Conservation (phyloP, 2,888 invertebrate species). For the Drosophila hamatofila region DNA sequence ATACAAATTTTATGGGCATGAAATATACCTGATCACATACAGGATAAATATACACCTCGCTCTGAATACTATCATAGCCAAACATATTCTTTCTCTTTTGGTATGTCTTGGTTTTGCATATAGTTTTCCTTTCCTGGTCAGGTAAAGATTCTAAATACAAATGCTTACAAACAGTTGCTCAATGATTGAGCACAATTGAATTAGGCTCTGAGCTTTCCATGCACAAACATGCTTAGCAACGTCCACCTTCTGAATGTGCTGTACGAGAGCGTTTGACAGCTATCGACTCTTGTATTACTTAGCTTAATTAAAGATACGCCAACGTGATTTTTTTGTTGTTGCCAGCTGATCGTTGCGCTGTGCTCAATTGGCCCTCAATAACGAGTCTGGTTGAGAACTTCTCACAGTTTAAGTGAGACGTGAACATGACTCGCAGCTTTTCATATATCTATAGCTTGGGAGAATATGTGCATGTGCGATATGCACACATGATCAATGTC, state of each 20-base stretch:
- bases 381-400: conserved; percentile 5
- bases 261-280: conserved; percentile 6
- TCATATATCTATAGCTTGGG: neutral
- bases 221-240: conserved; percentile 7
- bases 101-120: neutral
- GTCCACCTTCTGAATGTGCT: conserved; percentile 14
- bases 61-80: neutral
- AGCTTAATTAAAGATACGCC: conserved; percentile 53
- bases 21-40: neutral
- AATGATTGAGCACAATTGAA: conserved; percentile 11
- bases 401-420: conserved; percentile 7
- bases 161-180: neutral
- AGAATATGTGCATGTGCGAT: neutral
- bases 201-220: neutral
- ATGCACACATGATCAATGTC: no score
- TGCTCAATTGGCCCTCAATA: conserved; percentile 45
- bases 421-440: conserved; percentile 6
- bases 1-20: no score
- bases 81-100: neutral
- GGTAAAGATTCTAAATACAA: conserved; percentile 2
- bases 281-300: conserved; percentile 38
- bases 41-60: neutral
- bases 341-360: conserved; percentile 43
- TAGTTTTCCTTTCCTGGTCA: conserved; percentile 17
- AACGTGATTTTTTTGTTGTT: conserved; percentile 16